phyloP scores from a whole-genome alignment of 2,113 vertebrate genomes.

The Vidua chalybeata region DNA sequence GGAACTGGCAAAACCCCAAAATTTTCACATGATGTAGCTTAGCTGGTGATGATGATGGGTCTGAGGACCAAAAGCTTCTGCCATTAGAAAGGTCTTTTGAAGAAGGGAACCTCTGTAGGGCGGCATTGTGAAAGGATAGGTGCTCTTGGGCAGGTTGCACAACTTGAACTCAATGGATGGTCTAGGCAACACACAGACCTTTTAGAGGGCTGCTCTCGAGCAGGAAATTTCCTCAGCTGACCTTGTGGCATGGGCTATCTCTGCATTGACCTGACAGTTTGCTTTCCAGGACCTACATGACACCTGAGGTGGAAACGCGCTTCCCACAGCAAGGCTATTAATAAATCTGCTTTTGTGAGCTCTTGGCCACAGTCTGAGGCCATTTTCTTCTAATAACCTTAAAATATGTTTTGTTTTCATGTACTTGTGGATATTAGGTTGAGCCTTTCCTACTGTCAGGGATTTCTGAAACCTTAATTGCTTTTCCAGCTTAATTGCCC shows the following conservation, averaged over 20 bases:
- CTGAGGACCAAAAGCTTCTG: neutral
- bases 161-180: neutral
- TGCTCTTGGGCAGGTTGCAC: neutral
- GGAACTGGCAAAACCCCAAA: neutral
- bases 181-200: neutral
- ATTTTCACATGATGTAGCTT: neutral
- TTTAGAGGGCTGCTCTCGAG: neutral
- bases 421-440: conserved; percentile 1
- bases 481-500: conserved; percentile 51
- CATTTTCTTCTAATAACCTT: conserved; percentile 14
- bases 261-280: neutral
- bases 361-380: neutral
- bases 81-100: neutral
- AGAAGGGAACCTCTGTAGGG: neutral
- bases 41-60: neutral
- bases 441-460: conserved; percentile 31
- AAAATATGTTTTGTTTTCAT: conserved; percentile 49
- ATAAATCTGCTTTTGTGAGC: neutral
- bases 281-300: neutral
- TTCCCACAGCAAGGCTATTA: neutral
- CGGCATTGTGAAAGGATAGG: neutral
- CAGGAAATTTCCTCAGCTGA: neutral
- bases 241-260: neutral
- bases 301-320: neutral
- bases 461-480: conserved; percentile 57